A percentile compares a stretch with the other conserved stretches of the same genome.
Evolutionary conservation across 2,888 invertebrate species (phyloP).

Genomic region (Drosophila putrida): DNA sequence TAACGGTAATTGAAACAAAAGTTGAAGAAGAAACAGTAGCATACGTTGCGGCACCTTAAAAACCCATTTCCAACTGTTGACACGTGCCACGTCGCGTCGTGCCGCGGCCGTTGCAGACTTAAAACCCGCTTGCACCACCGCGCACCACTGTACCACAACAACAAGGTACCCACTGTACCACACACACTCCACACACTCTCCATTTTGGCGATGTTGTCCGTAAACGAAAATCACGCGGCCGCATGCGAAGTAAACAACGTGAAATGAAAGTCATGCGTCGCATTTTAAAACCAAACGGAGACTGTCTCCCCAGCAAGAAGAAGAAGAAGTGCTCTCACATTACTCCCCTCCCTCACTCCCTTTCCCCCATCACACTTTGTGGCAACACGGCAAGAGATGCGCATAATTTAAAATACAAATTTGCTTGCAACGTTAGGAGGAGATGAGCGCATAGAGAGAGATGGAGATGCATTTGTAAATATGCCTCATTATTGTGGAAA

Average conservation of each 20-base stretch:
- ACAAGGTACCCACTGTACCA: neutral
- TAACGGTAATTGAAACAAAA: conserved; percentile 78
- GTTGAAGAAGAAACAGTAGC: conserved; percentile 74
- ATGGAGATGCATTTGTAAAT: conserved; percentile 69
- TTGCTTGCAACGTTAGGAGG: conserved; percentile 41
- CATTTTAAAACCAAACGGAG: conserved; percentile 67
- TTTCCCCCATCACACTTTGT: neutral
- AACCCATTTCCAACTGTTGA: conserved; percentile 80
- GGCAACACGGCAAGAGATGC: conserved; percentile 51
- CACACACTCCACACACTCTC: no score
- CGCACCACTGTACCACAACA: neutral
- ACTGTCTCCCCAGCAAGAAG: conserved; percentile 51
- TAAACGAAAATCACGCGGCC: conserved; percentile 74
- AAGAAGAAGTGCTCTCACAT: neutral
- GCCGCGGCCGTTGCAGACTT: conserved; percentile 49
- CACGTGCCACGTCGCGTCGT: conserved; percentile 74
- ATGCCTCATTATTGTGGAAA: conserved; percentile 71
- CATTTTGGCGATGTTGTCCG: conserved; percentile 32
- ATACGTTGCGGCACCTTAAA: conserved; percentile 79
- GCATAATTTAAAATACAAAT: conserved; percentile 79
- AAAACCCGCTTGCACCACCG: conserved; percentile 1
- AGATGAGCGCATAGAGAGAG: neutral
- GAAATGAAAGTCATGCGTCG: conserved; percentile 79
- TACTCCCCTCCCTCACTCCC: no score
- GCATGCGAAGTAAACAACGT: conserved; percentile 79